phyloP scores from a whole-genome alignment of 2,888 invertebrate genomes.

The Callimorpha dominula region DNA sequence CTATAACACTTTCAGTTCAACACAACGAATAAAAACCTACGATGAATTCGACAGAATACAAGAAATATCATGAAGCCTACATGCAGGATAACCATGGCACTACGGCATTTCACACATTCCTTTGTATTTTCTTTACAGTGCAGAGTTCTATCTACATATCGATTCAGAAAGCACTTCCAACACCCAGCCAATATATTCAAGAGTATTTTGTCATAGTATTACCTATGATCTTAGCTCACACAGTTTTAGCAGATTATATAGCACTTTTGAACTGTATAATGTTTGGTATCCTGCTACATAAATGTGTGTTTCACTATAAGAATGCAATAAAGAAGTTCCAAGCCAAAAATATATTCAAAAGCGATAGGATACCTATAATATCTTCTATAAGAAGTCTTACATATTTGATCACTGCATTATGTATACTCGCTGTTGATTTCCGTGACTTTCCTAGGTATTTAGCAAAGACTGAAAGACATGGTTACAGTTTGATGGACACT shows the following conservation, averaged over 20 bases:
- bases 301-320: constrained; percentile 46
- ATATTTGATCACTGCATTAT: constrained; percentile 91
- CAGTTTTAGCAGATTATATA: constrained; percentile 78
- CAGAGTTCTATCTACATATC: constrained; percentile 68
- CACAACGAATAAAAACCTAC: not conserved
- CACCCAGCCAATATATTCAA: constrained; percentile 66
- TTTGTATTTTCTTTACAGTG: constrained; percentile 75
- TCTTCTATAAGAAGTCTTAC: constrained; percentile 90
- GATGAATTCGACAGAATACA: constrained; percentile 76
- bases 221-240: constrained; percentile 86
- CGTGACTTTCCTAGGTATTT: constrained; percentile 93
- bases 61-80: constrained; percentile 81
- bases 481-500: constrained; percentile 97
- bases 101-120: constrained; percentile 81
- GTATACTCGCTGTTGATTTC: constrained; percentile 98
- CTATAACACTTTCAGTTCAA: not conserved
- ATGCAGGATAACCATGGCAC: constrained; percentile 87
- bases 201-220: constrained; percentile 87
- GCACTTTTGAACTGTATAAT: constrained; percentile 65
- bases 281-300: constrained; percentile 56
- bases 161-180: constrained; percentile 49
- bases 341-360: constrained; percentile 53
- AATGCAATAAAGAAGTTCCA: constrained; percentile 41
- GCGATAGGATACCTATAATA: constrained; percentile 76
- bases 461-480: constrained; percentile 95